Conservation (phyloP, 2,113 vertebrate genomes). For the cattle (Bos taurus) region ARS-UCD2.0 NW_020192292.1:1368001-1368500, state of each 20-base stretch:
- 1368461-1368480: slow-evolving; percentile 31
- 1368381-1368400: not conserved
- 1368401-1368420: slow-evolving; percentile 36
- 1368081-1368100: too few relatives aligned
- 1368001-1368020: too few relatives aligned
- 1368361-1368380: slow-evolving; percentile 40
- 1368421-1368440: not conserved
- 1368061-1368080: too few relatives aligned
- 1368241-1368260: not conserved
- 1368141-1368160: too few relatives aligned
- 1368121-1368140: too few relatives aligned
- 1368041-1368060: too few relatives aligned
- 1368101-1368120: too few relatives aligned
- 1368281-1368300: not conserved
- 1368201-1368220: not conserved
- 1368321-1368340: not conserved
- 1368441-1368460: not conserved
- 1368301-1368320: not conserved
- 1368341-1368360: slow-evolving; percentile 11
- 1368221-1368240: slow-evolving; percentile 5
- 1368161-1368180: too few relatives aligned
- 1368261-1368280: not conserved
- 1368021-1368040: too few relatives aligned
- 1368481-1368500: slow-evolving; percentile 36
- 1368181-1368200: too few relatives aligned